Base-by-base conservation (phyloP, 64 coral and sea anemone species). In the Actinia tenebrosa region DNA sequence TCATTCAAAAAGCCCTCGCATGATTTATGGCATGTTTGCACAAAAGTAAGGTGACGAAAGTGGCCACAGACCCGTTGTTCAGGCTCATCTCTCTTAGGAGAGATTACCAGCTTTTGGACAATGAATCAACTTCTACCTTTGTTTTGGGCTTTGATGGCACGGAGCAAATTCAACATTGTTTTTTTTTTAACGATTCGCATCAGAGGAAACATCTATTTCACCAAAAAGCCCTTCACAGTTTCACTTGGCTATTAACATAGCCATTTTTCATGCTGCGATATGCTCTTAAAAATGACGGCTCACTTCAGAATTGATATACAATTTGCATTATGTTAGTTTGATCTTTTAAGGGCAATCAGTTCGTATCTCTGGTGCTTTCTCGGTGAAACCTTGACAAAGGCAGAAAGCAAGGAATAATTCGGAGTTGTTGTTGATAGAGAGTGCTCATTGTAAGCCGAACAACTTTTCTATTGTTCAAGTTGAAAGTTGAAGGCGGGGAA, bases 401-500 rank as follows among this genome's bases (percentile, higher is more conserved):
- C 79, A 79, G 43, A 75, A 8, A 81, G 79, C 46, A 47, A 81
- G 22, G 18, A 80, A 81, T 81, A 53, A 81, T 53, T 81, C 46
- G n/a, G 46, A 50, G 43, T 81, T 53, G 79, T 75, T 75, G 69
- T 75, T 75, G 69, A 75, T 18, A 30, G 25, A 10, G 69, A 30
- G 26, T 75, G 4, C 63, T 75, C 69, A 42, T 14, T 42, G 69
- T 75, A 75, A 30, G 27, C 69, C 27, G 18, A 75, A 75, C 69
- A 75, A 75, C 69, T 75, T 75, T 75, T 75, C 94, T 79, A 92
- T 95, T 95, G 94, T 95, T 60, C 56, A 83, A 86, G 75, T 60
- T 92, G 60, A 92, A 95, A 95, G 94, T 95, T 90, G 90, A 95
- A 95, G 94, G 94, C 94, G 94, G 94, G 91, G 94, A 92, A 91